Percentiles rank a stretch among this genome's conserved stretches.
Conservation (phyloP, 2,888 invertebrate genomes). For the Yponomeuta plumbellus region DNA sequence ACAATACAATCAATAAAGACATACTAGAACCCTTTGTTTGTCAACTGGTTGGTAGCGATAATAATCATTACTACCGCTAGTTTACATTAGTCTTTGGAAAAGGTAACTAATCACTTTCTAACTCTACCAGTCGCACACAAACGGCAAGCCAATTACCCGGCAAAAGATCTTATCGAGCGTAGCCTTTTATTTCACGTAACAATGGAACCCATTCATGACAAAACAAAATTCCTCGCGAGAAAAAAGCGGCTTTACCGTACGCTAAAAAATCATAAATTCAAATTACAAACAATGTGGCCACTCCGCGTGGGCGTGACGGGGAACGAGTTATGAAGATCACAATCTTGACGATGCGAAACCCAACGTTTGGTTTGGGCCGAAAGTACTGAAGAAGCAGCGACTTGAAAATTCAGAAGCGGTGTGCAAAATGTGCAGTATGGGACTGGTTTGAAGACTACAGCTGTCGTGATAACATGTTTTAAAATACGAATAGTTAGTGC, state of each 20-base stretch:
- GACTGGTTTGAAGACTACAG: conserved; percentile 13
- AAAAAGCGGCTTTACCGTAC: conserved; percentile 13
- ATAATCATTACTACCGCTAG: no score
- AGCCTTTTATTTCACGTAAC: background rate
- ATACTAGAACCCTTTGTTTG: no score
- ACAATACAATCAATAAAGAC: no score
- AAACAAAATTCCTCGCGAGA: background rate
- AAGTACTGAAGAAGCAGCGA: conserved; percentile 29
- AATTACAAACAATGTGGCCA: conserved; percentile 31
- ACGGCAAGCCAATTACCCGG: background rate
- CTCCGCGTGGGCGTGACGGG: conserved; percentile 37
- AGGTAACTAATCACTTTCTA: no score
- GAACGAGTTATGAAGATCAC: conserved; percentile 54
- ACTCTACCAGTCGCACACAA: background rate
- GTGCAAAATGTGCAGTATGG: conserved; percentile 21
- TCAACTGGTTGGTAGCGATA: no score
- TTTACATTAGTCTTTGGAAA: no score
- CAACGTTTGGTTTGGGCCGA: conserved; percentile 8
- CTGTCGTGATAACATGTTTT: background rate
- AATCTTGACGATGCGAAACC: conserved; percentile 22
- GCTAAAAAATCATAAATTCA: conserved; percentile 44
- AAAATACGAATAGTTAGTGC: no score
- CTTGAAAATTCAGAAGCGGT: conserved; percentile 32
- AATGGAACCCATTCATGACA: background rate
- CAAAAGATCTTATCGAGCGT: background rate